Conservation (phyloP, 2,888 invertebrate genomes). For the Tillus elongatus region DNA sequence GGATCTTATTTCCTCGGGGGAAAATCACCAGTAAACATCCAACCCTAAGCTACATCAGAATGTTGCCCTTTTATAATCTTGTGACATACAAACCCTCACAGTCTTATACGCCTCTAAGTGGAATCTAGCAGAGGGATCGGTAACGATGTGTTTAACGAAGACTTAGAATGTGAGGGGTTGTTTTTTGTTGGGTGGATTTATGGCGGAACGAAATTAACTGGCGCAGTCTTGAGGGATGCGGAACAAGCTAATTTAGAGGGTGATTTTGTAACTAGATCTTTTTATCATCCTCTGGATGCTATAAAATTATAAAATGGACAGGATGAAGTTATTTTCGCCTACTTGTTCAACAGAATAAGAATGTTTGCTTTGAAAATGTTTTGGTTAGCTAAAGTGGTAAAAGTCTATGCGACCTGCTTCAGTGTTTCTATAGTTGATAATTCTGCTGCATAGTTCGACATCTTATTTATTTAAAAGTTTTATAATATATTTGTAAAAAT, state of each 20-base stretch:
- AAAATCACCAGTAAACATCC: conserved; percentile 37
- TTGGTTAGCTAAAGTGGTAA: too few species aligned
- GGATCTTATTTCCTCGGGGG: conserved; percentile 40
- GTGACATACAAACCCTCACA: conserved; percentile 16
- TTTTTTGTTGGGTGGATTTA: conserved; percentile 25
- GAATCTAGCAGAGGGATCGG: conserved; percentile 35
- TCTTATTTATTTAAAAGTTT: too few species aligned
- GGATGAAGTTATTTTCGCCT: too few species aligned
- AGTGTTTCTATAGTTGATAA: too few species aligned
- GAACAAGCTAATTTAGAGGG: conserved; percentile 29
- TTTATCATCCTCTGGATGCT: conserved; percentile 26
- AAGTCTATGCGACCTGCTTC: too few species aligned
- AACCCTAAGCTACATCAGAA: conserved; percentile 25
- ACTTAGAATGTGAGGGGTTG: conserved; percentile 30
- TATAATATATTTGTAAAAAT: too few species aligned
- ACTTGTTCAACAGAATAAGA: too few species aligned
- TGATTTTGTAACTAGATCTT: conserved; percentile 30
- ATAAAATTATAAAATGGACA: conserved; percentile 27
- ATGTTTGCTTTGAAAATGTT: too few species aligned
- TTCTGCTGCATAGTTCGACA: too few species aligned
- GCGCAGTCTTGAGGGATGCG: conserved; percentile 26
- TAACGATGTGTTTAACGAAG: conserved; percentile 35
- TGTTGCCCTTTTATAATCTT: conserved; percentile 16
- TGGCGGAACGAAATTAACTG: conserved; percentile 16
- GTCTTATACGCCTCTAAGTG: conserved; percentile 25